Conservation (phyloP, 2,888 invertebrate genomes). For the Pseudococcus jackbeardsleyi region DNA sequence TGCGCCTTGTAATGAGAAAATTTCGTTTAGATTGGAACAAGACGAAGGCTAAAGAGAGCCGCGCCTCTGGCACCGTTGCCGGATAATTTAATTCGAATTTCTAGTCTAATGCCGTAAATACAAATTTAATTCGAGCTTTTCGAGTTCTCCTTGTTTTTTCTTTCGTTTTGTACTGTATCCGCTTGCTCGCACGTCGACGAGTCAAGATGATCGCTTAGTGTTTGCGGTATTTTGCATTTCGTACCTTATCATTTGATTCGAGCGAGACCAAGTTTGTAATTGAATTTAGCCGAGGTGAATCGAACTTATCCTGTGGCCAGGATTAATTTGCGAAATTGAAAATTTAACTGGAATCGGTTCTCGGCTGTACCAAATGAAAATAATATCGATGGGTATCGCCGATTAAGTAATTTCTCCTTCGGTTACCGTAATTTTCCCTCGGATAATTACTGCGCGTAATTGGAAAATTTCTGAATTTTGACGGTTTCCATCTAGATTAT, state of each 20-base stretch:
- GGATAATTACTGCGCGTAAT: background rate
- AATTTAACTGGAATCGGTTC: background rate
- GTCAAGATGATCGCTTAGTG: background rate
- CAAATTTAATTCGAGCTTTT: background rate
- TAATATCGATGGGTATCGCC: background rate
- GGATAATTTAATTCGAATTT: slow-evolving; percentile 7
- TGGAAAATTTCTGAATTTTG: too few relatives aligned
- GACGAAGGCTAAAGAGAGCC: background rate
- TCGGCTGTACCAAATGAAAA: too few relatives aligned
- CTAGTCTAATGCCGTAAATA: background rate
- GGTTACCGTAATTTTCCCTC: background rate
- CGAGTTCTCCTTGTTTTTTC: background rate
- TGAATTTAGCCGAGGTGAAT: background rate
- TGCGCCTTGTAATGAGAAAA: background rate
- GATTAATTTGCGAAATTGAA: background rate
- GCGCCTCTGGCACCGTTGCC: background rate
- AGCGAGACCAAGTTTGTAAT: background rate
- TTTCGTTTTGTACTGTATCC: background rate
- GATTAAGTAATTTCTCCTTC: background rate
- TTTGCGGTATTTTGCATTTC: background rate
- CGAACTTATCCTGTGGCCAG: background rate
- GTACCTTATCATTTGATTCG: background rate
- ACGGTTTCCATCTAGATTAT: too few relatives aligned
- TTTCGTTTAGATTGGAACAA: background rate
- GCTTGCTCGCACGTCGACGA: background rate